Percentiles rank a stretch among this genome's conserved stretches.
Evolutionary conservation across 1,140 invertebrate genomes (phyloP).

Genomic region (Cydia pomonella): DNA sequence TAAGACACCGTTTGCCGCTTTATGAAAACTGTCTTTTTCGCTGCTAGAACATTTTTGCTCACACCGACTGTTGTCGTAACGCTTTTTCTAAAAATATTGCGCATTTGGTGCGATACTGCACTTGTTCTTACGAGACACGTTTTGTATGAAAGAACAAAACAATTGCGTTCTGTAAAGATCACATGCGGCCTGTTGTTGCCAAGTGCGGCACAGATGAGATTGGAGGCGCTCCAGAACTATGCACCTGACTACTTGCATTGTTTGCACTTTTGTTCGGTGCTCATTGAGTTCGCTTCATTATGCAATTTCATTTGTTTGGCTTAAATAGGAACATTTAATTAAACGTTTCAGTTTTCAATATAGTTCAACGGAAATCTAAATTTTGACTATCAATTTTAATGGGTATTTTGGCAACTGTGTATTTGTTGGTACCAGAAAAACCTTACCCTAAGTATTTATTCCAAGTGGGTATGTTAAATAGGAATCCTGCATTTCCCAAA

Average conservation of each 20-base stretch:
- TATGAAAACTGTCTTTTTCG: constrained; percentile 42
- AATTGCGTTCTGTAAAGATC: constrained; percentile 66
- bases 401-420: no score
- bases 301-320: neutral
- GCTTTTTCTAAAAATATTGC: neutral
- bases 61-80: neutral
- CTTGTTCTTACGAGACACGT: constrained; percentile 72
- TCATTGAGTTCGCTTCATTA: constrained; percentile 8
- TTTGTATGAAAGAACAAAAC: constrained; percentile 58
- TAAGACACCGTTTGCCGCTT: constrained; percentile 47
- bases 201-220: constrained; percentile 61
- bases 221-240: constrained; percentile 57
- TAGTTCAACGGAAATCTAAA: no score
- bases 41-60: neutral
- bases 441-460: no score
- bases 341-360: neutral
- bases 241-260: constrained; percentile 47
- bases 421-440: no score
- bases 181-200: constrained; percentile 65
- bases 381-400: no score
- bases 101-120: constrained; percentile 43
- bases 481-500: no score
- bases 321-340: neutral
- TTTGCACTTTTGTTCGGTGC: constrained; percentile 24
- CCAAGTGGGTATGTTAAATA: no score